These are phyloP conservation scores for Heliocidaris erythrogramma DNA, from an alignment of 35 echinoderm and acorn worm species.

Conservation along the genomic window DNA sequence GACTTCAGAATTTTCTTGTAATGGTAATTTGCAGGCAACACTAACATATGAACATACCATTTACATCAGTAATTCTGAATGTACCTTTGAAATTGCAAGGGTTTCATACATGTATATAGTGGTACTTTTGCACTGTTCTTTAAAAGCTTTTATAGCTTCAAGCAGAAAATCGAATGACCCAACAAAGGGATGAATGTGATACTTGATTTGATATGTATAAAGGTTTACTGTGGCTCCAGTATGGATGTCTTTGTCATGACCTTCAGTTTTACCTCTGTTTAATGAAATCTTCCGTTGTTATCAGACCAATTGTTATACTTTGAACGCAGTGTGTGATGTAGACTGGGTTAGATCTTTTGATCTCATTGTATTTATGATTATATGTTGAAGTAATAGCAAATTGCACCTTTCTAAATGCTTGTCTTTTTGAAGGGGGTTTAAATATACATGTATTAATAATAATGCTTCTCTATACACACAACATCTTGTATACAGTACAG, in stretches of 20 bases:
- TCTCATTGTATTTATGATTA: background rate
- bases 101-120: too few relatives aligned
- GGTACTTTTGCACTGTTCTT: too few relatives aligned
- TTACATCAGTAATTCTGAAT: background rate
- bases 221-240: too few relatives aligned
- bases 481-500: background rate
- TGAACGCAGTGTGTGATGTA: constrained; percentile 2
- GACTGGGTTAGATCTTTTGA: background rate
- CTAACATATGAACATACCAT: background rate
- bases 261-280: background rate
- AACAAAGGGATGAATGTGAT: background rate
- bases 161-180: background rate
- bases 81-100: background rate
- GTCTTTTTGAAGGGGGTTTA: background rate
- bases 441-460: background rate
- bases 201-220: background rate
- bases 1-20: background rate
- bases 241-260: background rate
- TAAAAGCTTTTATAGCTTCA: background rate
- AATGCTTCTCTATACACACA: background rate
- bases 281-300: background rate
- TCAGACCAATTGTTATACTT: constrained; percentile 18
- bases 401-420: background rate
- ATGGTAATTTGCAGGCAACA: background rate
- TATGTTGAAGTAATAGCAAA: background rate